Conservation (phyloP, 2,888 invertebrate species). For the Apotomis betuletana region DNA sequence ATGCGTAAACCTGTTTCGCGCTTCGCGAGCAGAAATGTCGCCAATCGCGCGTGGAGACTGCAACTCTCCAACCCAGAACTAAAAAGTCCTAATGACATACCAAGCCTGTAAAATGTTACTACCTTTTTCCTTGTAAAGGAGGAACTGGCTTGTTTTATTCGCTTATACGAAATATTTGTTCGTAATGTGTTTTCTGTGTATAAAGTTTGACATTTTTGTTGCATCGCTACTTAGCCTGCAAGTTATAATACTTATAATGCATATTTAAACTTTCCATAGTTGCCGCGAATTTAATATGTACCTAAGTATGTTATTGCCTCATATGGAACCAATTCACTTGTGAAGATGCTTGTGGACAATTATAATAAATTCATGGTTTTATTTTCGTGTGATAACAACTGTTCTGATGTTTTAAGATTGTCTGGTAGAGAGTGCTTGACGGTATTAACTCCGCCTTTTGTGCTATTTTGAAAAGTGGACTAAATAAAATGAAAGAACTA, state of each 20-base stretch:
- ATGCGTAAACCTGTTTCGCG: constrained; percentile 72
- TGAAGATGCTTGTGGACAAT: not conserved
- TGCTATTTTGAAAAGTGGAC: too few relatives aligned
- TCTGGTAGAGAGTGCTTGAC: too few relatives aligned
- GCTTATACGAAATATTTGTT: constrained; percentile 40
- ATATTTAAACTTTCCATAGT: constrained; percentile 17
- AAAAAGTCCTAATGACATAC: constrained; percentile 45
- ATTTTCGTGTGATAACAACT: not conserved
- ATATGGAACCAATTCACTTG: constrained; percentile 2
- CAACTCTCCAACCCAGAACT: constrained; percentile 54
- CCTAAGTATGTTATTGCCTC: constrained; percentile 1
- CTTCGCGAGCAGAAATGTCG: constrained; percentile 76
- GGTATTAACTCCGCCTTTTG: too few relatives aligned
- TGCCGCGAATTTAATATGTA: constrained; percentile 6
- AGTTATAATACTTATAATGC: constrained; percentile 1
- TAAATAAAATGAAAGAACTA: too few relatives aligned
- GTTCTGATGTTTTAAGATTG: not conserved
- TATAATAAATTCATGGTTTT: not conserved
- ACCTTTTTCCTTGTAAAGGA: not conserved
- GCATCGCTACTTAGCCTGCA: constrained; percentile 22
- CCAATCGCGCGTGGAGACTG: constrained; percentile 71
- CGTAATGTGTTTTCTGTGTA: constrained; percentile 40
- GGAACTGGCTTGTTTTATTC: constrained; percentile 39
- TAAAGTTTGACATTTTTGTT: constrained; percentile 38
- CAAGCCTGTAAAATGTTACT: not conserved